Evolutionary conservation across 2,113 vertebrate genomes (phyloP), one percentile per base, ranked within the genome.

Genomic region (Cheirogaleus medius): DNA sequence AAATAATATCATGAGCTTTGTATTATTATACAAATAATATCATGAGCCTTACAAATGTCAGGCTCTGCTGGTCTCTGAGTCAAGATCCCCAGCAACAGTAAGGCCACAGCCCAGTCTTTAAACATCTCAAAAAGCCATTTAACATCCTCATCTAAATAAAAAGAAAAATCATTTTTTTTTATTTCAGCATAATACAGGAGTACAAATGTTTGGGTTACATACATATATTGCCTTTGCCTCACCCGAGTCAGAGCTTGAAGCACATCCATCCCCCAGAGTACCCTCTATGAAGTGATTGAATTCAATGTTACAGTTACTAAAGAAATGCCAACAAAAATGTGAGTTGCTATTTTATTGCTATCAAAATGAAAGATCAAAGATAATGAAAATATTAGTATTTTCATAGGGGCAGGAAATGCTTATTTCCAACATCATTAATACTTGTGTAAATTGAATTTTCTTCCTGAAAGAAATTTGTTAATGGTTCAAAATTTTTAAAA

Each of bases 301-400:
- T 54, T 85, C 17, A 74, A 32, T 77, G 12, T 37, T 11, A 87
- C 29, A 77, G n/a, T 68, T 68, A 54, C 20, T 74, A 73, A 83
- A 80, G 56, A 56, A 87, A 84, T 80, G 27, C 29, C 47, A 95
- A 39, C 23, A 87, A 82, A 87, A 85, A 39, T 18, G 23, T 44
- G 18, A 69, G 49, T 84, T 52, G 29, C 4, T 90, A 71, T 71
- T 82, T 71, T 84, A 90, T 47, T 27, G 52, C 17, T 83, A 32
- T 87, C 32, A 91, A 94, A 92, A 83, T 68, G 21, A 80, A 74
- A 90, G 25, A 3, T 54, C 94, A 80, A 66, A 92, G 56, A 73
- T 37, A 82, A 78, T 87, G 25, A 87, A 80, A 94, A 90, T 54
- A 13, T n/a, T 71, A 34, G n/a, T 69, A 39, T 83, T 78, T 63